Conservation (phyloP, 2,113 vertebrate genomes). For the Rhinolophus sinicus region DNA sequence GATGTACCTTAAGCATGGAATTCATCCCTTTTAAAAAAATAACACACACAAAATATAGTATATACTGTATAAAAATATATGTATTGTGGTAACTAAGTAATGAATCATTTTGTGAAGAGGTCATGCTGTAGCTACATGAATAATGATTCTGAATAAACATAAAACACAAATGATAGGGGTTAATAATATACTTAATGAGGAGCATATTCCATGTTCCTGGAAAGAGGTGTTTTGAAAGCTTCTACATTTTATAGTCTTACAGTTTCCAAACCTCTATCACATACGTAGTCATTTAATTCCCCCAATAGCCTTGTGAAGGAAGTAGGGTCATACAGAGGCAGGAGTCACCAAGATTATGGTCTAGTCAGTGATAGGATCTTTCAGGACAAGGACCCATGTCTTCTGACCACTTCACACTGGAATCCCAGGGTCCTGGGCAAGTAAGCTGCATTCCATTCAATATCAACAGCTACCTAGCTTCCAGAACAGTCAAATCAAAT, state of each 20-base stretch:
- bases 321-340: neutral
- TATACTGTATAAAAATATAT: neutral
- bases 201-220: neutral
- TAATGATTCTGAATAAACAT: neutral
- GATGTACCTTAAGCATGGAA: neutral
- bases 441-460: neutral
- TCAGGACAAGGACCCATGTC: neutral
- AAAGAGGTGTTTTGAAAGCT: neutral
- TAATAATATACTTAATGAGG: neutral
- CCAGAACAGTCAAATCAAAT: neutral
- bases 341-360: neutral
- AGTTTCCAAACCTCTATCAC: neutral
- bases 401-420: neutral
- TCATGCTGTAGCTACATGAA: neutral
- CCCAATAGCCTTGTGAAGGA: neutral
- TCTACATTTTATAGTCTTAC: neutral
- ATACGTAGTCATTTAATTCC: neutral
- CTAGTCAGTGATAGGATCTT: neutral
- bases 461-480: neutral
- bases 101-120: neutral
- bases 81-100: constrained; percentile 8
- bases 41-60: neutral
- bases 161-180: neutral
- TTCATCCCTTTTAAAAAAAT: neutral
- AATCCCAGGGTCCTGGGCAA: neutral